phyloP scores from a whole-genome alignment of 1,140 invertebrate species.

The Drosophila cardini region DNA sequence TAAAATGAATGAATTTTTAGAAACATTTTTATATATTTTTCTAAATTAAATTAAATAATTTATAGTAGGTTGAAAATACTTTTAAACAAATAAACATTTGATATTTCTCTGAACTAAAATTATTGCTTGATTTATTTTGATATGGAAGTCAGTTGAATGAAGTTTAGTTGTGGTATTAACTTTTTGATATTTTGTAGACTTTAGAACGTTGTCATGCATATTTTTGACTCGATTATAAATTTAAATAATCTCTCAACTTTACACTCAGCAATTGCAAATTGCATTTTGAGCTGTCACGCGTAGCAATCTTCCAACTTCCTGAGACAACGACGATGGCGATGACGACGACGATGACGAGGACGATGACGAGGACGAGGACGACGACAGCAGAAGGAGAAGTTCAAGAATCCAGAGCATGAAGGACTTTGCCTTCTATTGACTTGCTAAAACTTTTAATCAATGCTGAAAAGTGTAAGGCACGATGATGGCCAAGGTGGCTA shows the following conservation, averaged over 20 bases:
- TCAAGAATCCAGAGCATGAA: background rate
- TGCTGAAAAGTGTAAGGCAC: conserved; percentile 34
- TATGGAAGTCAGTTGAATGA: background rate
- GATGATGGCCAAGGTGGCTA: background rate
- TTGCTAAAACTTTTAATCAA: conserved; percentile 58
- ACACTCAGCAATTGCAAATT: conserved; percentile 69
- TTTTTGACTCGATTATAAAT: conserved; percentile 54
- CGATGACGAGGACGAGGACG: background rate
- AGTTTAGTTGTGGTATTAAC: conserved; percentile 15
- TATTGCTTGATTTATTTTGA: background rate
- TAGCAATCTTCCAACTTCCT: conserved; percentile 35
- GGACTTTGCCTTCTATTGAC: conserved; percentile 39
- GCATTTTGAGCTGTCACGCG: conserved; percentile 69
- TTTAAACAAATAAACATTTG: no score
- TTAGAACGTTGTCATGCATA: conserved; percentile 43
- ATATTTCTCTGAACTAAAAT: no score
- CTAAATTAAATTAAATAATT: no score
- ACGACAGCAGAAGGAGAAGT: background rate
- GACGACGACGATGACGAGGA: background rate
- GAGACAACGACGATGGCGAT: background rate
- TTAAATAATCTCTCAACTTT: conserved; percentile 52
- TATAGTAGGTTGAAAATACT: no score
- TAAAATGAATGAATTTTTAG: no score
- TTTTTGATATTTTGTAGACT: conserved; percentile 31
- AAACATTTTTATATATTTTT: no score